Base-by-base conservation (phyloP, 53 echinoderm and acorn worm species). In the Henricia sp. region DNA sequence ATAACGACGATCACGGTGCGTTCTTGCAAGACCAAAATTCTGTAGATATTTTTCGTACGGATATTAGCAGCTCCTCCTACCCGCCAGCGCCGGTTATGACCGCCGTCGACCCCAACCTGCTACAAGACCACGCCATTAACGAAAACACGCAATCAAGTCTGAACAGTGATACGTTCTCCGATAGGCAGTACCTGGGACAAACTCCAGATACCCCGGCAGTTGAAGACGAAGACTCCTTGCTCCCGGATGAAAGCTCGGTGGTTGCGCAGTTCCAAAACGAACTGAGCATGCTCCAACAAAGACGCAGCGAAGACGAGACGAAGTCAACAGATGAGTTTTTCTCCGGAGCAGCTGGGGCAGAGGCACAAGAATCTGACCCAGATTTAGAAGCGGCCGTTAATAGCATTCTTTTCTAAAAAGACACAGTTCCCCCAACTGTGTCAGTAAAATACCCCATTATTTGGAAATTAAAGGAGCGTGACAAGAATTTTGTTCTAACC, bases 331-430 rank as follows among this genome's bases (percentile, higher is more conserved):
- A 65, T 28, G 59, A 71, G 23, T 55, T 50, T 27, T 35, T 50
- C 39, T 9, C 35, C 37, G 67, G 43, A 1, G 39, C 35, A 14
- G 35, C 30, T 3, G 66, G 56, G 17, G 29, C 54, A 14, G 57
- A 77, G 19, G 43, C 53, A 2, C 59, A 26, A 21, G 72, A 77
- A 14, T 42, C 89, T 9, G 93, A 93, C 44, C 90, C 90, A 23
- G 93, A 87, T 53, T 50, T 93, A 34, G 87, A 93, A 30, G 93
- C 87, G 6, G 93, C 93, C 12, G 87, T 93, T 41, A 93, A 93
- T 46, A 93, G 93, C 77, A 93, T 93, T 23, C 70, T 93, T 16
- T 87, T 88, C 57, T 91, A 35, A 87, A 72, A 41, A 21, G 11
- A n/a, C n/a, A n/a, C n/a, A n/a, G n/a, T n/a, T n/a, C n/a, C n/a